Base-by-base conservation (phyloP, 1,140 invertebrate species). In the Drosophila pectinifera region DNA sequence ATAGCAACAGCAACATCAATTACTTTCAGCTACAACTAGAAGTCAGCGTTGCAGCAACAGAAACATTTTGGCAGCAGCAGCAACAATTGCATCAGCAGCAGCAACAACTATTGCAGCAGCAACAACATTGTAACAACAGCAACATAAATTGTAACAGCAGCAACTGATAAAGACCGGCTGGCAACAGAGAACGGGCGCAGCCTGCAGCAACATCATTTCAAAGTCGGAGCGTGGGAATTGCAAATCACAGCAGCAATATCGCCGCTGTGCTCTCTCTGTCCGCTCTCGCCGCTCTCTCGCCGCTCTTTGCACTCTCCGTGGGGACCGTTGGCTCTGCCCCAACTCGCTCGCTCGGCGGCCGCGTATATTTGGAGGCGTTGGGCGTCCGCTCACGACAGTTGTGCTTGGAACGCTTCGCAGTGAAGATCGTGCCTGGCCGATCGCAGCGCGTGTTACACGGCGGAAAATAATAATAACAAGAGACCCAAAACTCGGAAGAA, bases 371-470 rank as follows among this genome's bases (percentile, higher is more conserved):
- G 80, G 68, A 72, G 70, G 70, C 80, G 84, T 34, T 67, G 72
- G 83, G 73, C 48, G 43, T 46, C n/a, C 77, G 53, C 73, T 65
- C 76, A 73, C 80, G 67, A 79, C 83, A 86, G 89, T 91, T 91
- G 90, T 91, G 90, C 89, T 90, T 91, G 80, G 82, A 91, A 91
- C 90, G 90, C 85, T 90, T 79, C 77, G 79, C 70, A 88, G 90
- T 91, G 77, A 80, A 91, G 90, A 86, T 90, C 90, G 84, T 85
- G 82, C 78, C 79, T 62, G 68, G 54, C 31, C 56, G 79, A 78
- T 78, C 74, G 82, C 48, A 55, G 81, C 78, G 81, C 80, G 77
- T 39, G 31, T 7, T 56, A 68, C 48, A 65, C 63, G 24, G 51
- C 68, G 49, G 72, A 39, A 58, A 72, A 67, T 55, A 62, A 49